Base-by-base conservation (phyloP, 2,888 invertebrate genomes). In the Acheta domesticus region DNA sequence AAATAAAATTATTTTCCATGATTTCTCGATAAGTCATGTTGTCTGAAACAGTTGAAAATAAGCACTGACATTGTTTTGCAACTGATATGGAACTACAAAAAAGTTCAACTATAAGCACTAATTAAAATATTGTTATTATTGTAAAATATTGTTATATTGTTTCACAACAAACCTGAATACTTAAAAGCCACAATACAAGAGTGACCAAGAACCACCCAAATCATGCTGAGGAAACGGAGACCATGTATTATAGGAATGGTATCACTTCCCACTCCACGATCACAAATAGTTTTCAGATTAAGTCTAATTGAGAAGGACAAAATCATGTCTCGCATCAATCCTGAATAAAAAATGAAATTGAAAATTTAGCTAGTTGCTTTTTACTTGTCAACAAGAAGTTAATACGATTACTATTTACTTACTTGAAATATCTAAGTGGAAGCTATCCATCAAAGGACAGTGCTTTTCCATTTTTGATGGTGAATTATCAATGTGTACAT, bases 121-220 rank as follows among this genome's bases (percentile, higher is more conserved):
- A 20, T 73, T 12, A 73, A 20, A 8, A 73, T 1, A 16, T 23
- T 2, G 19, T n/a, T n/a, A n/a, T n/a, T 74, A 78, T 20, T 78
- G 21, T 16, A 11, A 73, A 19, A 78, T 4, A 1, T 1, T 73
- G 12, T n/a, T 16, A 50, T 50, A 14, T 36, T 20, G 21, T 21
- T 12, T n/a, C n/a, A 19, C 62, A 62, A 62, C 62, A 14, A 62
- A 83, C 83, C 83, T 49, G 83, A 82, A 77, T 94, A 95, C 89
- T 95, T 94, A 86, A 94, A 95, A 4, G 93, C 91, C 4, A 94
- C 91, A 83, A 95, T 94, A 83, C 87, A 87, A 1, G 87, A 87
- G 81, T 87, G 87, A 0, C 87, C 87, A 1, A 87, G 85, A 74
- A 87, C 87, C 5, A 87, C 87, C 87, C 87, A 87, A 0, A 85